Evolutionary conservation across 2,113 vertebrate genomes (phyloP).

Genomic region (Oryzias melastigma): DNA sequence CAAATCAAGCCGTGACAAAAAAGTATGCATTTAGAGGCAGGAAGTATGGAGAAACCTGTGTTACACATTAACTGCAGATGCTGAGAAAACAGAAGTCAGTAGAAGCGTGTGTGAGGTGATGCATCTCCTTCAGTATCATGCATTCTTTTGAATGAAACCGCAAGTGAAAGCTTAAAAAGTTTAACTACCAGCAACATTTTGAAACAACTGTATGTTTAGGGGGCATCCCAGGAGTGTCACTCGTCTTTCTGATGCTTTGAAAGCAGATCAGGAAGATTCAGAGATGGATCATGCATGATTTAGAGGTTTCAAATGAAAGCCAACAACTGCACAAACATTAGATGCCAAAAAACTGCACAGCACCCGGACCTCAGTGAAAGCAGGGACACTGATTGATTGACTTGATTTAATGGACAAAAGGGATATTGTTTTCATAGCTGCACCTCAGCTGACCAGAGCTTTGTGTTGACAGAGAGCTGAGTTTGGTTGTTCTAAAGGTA

Average conservation of each 20-base stretch:
- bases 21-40: background rate
- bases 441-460: conserved; percentile 42
- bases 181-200: background rate
- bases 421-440: conserved; percentile 33
- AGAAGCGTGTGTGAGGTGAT: no score
- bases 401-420: conserved; percentile 42
- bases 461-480: conserved; percentile 20
- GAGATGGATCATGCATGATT: background rate
- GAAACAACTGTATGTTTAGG: background rate
- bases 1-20: background rate
- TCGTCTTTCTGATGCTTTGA: conserved; percentile 1
- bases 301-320: conserved; percentile 2
- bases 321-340: background rate
- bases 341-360: background rate
- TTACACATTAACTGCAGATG: background rate
- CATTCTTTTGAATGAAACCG: conserved; percentile 30
- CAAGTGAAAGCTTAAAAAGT: conserved; percentile 18
- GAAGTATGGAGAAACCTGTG: background rate
- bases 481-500: conserved; percentile 18
- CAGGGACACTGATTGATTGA: conserved; percentile 40
- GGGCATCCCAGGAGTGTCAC: conserved; percentile 5
- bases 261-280: background rate
- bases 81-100: background rate
- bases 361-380: conserved; percentile 14
- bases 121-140: conserved; percentile 9